Percentiles rank a stretch among this genome's conserved stretches.
Conservation (phyloP, 2,888 invertebrate genomes). For the Dicyrtoma fusca region DNA sequence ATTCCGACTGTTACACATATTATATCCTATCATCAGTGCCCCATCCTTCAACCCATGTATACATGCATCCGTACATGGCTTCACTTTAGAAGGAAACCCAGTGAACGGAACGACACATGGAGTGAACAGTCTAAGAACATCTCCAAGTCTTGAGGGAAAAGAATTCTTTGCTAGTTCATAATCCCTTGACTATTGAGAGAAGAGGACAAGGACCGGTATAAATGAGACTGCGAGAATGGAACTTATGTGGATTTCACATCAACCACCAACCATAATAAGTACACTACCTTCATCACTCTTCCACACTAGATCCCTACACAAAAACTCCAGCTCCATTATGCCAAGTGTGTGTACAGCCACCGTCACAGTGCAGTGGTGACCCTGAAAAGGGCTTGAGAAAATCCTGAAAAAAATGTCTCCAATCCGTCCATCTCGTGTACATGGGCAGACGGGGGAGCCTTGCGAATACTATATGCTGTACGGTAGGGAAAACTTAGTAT, state of each 20-base stretch:
- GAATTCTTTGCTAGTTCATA: constrained; percentile 3
- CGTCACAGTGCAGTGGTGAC: constrained; percentile 2
- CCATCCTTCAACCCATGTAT: background rate
- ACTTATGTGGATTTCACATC: background rate
- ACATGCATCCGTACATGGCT: background rate
- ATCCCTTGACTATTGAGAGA: constrained; percentile 11
- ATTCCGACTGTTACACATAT: background rate
- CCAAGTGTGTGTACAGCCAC: no score
- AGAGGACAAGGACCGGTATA: background rate
- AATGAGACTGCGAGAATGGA: background rate
- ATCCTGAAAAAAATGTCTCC: background rate
- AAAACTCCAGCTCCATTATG: no score
- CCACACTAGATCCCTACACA: no score
- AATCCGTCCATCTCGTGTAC: no score
- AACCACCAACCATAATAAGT: no score
- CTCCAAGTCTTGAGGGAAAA: background rate
- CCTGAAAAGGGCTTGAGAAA: constrained; percentile 29
- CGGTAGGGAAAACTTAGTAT: no score
- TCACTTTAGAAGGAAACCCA: background rate
- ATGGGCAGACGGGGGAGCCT: no score
- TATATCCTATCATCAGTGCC: no score
- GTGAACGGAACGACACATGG: no score
- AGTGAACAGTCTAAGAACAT: no score
- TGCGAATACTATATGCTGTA: no score
- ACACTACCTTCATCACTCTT: no score